Evolutionary conservation across 1,140 invertebrate species (phyloP).

Genomic region (Eciton burchellii): DNA sequence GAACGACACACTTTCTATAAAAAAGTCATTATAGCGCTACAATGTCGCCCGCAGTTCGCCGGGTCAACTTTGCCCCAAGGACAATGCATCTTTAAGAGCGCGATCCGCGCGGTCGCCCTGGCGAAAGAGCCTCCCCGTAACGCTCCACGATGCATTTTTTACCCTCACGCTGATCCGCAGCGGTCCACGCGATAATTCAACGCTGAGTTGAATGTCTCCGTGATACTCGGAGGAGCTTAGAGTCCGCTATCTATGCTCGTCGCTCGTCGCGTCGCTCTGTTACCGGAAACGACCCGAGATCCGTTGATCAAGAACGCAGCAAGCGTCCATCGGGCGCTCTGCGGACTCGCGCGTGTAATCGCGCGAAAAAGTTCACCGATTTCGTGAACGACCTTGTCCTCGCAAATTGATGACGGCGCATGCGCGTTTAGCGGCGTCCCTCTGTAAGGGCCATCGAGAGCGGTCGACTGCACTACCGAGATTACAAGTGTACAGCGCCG

Average conservation of each 20-base stretch:
- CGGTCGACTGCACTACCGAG: constrained; percentile 53
- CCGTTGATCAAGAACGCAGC: too few relatives aligned
- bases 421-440: constrained; percentile 41
- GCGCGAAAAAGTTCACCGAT: too few relatives aligned
- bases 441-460: constrained; percentile 41
- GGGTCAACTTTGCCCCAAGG: constrained; percentile 20
- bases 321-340: too few relatives aligned
- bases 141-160: background rate
- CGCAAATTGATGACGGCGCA: constrained; percentile 21
- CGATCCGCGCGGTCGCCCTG: background rate
- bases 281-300: too few relatives aligned
- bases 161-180: background rate
- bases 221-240: background rate
- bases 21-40: constrained; percentile 35
- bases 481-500: constrained; percentile 69
- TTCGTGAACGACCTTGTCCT: too few relatives aligned
- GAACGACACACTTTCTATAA: constrained; percentile 42
- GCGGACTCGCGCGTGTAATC: too few relatives aligned
- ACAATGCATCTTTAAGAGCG: constrained; percentile 20
- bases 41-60: constrained; percentile 6
- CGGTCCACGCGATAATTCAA: background rate
- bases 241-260: too few relatives aligned
- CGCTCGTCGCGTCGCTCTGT: too few relatives aligned
- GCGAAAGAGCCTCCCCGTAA: background rate
- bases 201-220: background rate